phyloP scores from a whole-genome alignment of 35 echinoderm and acorn worm genomes.

The Lytechinus pictus region DNA sequence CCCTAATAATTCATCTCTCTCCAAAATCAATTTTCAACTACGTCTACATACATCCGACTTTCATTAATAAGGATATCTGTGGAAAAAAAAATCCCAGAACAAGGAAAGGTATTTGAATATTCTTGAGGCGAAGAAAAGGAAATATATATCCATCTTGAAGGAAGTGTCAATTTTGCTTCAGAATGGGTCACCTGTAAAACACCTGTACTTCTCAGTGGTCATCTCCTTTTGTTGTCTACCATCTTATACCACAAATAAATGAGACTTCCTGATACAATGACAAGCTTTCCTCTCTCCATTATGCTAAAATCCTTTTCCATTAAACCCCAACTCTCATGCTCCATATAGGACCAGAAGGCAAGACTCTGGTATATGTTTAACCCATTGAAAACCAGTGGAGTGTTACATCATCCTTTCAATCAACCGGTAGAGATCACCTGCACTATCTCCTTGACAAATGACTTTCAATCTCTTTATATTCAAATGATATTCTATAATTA shows the following conservation, averaged over 20 bases:
- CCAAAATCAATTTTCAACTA: no score
- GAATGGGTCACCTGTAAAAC: neutral
- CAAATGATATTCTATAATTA: neutral
- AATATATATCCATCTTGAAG: neutral
- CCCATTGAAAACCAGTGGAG: neutral
- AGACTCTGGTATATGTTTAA: neutral
- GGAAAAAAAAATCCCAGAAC: no score
- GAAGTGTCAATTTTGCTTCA: neutral
- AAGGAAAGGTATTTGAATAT: no score
- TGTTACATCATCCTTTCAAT: neutral
- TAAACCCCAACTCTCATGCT: neutral
- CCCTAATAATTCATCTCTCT: no score
- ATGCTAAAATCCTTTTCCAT: neutral
- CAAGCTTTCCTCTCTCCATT: neutral
- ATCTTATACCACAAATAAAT: neutral
- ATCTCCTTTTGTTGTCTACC: neutral
- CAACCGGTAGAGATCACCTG: neutral
- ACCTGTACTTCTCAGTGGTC: neutral
- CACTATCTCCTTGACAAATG: slow-evolving; percentile 8
- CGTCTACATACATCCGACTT: no score
- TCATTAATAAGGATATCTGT: no score
- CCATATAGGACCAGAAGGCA: neutral
- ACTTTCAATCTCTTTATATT: neutral
- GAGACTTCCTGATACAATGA: neutral
- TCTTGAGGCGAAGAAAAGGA: neutral